Base-by-base conservation (phyloP, 2,797 vertebrate genomes). In the Pteronotus mesoamericanus region DNA sequence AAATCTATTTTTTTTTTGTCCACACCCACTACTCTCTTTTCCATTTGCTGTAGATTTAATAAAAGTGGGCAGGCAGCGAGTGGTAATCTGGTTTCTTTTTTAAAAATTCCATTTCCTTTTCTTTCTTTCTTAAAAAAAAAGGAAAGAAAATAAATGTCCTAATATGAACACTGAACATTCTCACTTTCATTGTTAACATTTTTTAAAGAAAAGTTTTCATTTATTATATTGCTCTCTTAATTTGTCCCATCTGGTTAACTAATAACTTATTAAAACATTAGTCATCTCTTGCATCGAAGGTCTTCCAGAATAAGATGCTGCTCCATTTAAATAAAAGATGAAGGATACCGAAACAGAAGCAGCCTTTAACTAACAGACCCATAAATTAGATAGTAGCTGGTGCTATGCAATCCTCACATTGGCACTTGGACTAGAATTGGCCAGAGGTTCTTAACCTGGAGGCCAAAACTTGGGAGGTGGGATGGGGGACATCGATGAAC, bases 301-400 rank as follows among this genome's bases (percentile, higher is more conserved):
- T 29, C 32, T 87, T 37, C 77, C 42, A 64, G 89, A 75, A 71
- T 79, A 95, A 90, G 78, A 66, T 95, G 42, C 51, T 22, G 7
- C 46, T 96, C 92, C 51, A 89, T 80, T 95, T 98, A 96, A 96
- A 98, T 98, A 29, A 98, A 98, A 98, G 37, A 98, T 96, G 34
- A 87, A 91, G 87, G 96, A 85, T 91, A 93, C 29, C 0, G 78
- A 57, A 37, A 48, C 79, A 91, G 95, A 96, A 97, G 21, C 29
- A 77, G 61, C 51, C 86, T 95, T n/a, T 89, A 90, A 85, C n/a
- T 79, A 86, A 68, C 68, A 86, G 44, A 84, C 66, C 69, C 42
- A 92, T 89, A 89, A 94, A 44, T 29, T 90, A 96, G 95, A 91
- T 4, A 66, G 42, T 0, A 79, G 77, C 37, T 77, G 18, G 39